Conservation (phyloP, 37 sponge, comb jelly and placozoan species). For the Oopsacas minuta region DNA sequence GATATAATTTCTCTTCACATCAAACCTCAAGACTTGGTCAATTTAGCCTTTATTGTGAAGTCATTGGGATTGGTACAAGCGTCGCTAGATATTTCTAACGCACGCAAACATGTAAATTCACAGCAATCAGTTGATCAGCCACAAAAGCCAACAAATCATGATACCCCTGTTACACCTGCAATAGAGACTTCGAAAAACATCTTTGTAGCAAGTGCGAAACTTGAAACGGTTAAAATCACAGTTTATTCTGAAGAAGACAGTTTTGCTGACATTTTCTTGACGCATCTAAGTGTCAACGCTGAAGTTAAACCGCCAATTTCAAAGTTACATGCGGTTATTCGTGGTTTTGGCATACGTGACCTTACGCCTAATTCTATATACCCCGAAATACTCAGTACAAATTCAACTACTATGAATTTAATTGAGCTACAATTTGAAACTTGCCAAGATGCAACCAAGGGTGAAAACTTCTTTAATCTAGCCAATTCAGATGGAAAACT, state of each 20-base stretch:
- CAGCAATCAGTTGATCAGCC: not conserved
- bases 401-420: not conserved
- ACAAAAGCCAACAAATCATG: not conserved
- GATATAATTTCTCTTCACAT: not conserved
- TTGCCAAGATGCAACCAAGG: not conserved
- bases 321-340: not conserved
- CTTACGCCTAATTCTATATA: not conserved
- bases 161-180: not conserved
- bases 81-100: not conserved
- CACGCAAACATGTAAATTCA: not conserved
- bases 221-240: not conserved
- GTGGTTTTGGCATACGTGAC: not conserved
- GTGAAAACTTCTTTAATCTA: not conserved
- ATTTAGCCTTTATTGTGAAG: not conserved
- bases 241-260: constrained; percentile 14
- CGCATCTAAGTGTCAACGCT: not conserved
- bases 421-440: not conserved
- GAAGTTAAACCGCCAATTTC: not conserved
- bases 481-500: not conserved
- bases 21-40: not conserved
- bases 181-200: not conserved
- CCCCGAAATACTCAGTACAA: not conserved
- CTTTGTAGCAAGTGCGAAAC: not conserved
- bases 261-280: not conserved
- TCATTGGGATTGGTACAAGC: not conserved